Evolutionary conservation across 2,113 vertebrate species (phyloP).

Genomic region (Hypocryptadius cinnamomeus): DNA sequence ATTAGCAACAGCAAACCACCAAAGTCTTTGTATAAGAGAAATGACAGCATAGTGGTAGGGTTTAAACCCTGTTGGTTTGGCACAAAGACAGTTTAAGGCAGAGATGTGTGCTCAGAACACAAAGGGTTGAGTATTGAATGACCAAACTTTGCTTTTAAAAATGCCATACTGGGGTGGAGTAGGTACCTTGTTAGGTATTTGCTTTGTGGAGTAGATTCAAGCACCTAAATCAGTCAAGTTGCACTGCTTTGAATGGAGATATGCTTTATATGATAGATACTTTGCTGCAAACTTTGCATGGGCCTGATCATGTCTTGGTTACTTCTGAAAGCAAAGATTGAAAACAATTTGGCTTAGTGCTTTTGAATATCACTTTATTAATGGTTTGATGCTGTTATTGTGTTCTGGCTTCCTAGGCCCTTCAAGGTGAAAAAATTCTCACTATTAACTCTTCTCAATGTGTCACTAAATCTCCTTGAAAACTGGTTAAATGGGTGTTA

Average conservation of each 20-base stretch:
- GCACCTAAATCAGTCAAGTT: background rate
- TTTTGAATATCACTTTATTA: background rate
- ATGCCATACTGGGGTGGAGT: fast-evolving
- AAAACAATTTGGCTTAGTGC: background rate
- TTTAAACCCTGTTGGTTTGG: background rate
- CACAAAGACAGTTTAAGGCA: background rate
- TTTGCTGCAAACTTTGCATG: background rate
- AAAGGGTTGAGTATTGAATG: background rate
- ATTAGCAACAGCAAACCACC: background rate
- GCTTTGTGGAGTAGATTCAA: background rate
- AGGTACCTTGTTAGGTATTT: background rate
- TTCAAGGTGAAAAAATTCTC: background rate
- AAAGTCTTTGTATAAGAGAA: background rate
- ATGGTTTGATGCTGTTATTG: background rate
- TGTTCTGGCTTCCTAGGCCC: background rate
- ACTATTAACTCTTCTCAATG: background rate
- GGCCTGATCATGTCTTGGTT: background rate
- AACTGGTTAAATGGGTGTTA: background rate
- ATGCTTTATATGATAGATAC: background rate
- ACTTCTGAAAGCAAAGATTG: background rate
- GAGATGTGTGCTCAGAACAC: background rate
- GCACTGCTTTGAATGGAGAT: background rate
- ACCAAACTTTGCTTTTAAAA: background rate
- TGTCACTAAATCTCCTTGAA: background rate
- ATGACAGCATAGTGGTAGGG: fast-evolving